phyloP scores from a whole-genome alignment of 1,140 invertebrate genomes.

The Coboldia fuscipes region DNA sequence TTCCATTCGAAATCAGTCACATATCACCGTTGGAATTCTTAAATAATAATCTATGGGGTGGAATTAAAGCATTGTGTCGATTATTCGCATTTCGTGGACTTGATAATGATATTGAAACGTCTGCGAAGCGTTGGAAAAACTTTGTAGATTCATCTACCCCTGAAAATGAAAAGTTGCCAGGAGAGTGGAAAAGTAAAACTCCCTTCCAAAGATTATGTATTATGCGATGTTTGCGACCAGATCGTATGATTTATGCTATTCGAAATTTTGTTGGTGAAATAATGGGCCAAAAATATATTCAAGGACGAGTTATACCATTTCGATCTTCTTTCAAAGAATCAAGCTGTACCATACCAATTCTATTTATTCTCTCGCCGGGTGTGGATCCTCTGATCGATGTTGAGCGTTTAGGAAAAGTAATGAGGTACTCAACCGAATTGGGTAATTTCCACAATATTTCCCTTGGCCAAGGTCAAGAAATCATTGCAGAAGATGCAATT shows the following conservation, averaged over 20 bases:
- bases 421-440: conserved; percentile 58
- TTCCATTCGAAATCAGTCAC: conserved; percentile 39
- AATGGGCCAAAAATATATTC: conserved; percentile 61
- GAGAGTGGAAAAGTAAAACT: conserved; percentile 90
- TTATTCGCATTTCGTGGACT: conserved; percentile 75
- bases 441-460: conserved; percentile 84
- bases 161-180: conserved; percentile 83
- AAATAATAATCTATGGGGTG: conserved; percentile 64
- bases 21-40: conserved; percentile 70
- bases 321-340: conserved; percentile 74
- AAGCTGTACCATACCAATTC: conserved; percentile 63
- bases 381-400: conserved; percentile 86
- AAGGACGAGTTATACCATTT: conserved; percentile 55
- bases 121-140: conserved; percentile 79
- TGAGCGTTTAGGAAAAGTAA: conserved; percentile 48
- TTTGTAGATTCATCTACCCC: conserved; percentile 80
- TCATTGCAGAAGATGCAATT: conserved; percentile 71
- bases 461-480: conserved; percentile 84
- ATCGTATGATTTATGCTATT: conserved; percentile 61
- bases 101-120: conserved; percentile 85
- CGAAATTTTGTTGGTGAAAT: conserved; percentile 54
- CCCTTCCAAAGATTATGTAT: conserved; percentile 78
- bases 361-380: conserved; percentile 89
- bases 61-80: conserved; percentile 54
- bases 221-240: conserved; percentile 69